A percentile compares a stretch with the other conserved stretches of the same genome.
phyloP scores from a whole-genome alignment of 1,140 invertebrate species.

The Neuroterus valhalla region DNA sequence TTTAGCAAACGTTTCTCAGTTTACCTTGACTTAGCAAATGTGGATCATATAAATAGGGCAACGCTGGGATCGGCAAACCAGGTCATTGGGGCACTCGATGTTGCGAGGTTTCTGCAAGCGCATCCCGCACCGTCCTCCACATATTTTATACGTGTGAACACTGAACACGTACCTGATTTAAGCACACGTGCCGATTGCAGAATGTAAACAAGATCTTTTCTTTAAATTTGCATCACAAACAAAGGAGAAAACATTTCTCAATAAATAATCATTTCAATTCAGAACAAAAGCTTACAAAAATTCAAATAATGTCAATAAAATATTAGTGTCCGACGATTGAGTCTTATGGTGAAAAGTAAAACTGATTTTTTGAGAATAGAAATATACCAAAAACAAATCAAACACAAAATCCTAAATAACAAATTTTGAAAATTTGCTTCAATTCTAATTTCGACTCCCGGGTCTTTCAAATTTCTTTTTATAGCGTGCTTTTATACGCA shows the following conservation, averaged over 20 bases:
- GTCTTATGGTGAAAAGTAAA: no score
- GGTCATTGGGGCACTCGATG: conserved; percentile 66
- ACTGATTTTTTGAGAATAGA: no score
- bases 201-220: not conserved
- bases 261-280: no score
- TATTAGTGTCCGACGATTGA: no score
- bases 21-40: conserved; percentile 56
- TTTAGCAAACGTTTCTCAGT: conserved; percentile 13
- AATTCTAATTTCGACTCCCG: no score
- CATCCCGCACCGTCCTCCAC: conserved; percentile 16
- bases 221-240: not conserved
- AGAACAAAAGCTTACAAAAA: no score
- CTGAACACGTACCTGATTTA: conserved; percentile 23
- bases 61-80: conserved; percentile 51
- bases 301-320: no score
- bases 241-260: not conserved
- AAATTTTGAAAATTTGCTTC: no score
- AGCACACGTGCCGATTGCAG: not conserved
- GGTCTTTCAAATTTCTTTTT: no score
- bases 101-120: conserved; percentile 14
- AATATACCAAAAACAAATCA: no score
- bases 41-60: conserved; percentile 43
- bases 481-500: no score
- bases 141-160: conserved; percentile 27
- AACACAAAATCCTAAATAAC: no score